phyloP scores from a whole-genome alignment of 2,888 invertebrate species.

The Onchidella celtica region DNA sequence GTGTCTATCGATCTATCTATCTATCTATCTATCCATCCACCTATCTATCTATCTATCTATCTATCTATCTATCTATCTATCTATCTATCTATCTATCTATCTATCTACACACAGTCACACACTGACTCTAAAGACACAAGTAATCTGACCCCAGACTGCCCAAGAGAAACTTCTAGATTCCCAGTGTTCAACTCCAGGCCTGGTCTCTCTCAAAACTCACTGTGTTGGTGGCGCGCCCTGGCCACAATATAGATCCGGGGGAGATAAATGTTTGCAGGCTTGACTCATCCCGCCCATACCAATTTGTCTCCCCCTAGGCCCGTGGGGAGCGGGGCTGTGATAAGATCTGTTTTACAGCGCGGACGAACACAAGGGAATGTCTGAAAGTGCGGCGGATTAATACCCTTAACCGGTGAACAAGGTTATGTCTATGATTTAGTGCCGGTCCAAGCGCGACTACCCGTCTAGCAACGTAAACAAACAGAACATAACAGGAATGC shows the following conservation, averaged over 20 bases:
- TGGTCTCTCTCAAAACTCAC: neutral
- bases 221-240: neutral
- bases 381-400: neutral
- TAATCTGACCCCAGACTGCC: too few species aligned
- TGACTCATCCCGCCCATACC: slow-evolving; percentile 1
- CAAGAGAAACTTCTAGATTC: too few species aligned
- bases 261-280: slow-evolving; percentile 30
- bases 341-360: neutral
- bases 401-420: too few species aligned
- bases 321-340: neutral
- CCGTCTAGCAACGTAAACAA: too few species aligned
- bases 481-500: too few species aligned
- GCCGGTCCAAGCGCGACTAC: too few species aligned
- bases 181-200: too few species aligned
- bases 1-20: too few species aligned
- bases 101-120: neutral
- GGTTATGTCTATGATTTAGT: neutral
- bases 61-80: too few species aligned
- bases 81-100: too few species aligned
- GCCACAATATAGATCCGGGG: neutral
- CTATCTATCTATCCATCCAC: too few species aligned
- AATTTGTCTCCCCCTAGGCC: slow-evolving; percentile 19
- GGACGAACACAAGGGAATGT: neutral
- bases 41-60: too few species aligned
- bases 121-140: neutral